These are phyloP conservation scores for Cordylochernes scorpioides DNA, from an alignment of 2,888 invertebrate species.

Conservation along the genomic window DNA sequence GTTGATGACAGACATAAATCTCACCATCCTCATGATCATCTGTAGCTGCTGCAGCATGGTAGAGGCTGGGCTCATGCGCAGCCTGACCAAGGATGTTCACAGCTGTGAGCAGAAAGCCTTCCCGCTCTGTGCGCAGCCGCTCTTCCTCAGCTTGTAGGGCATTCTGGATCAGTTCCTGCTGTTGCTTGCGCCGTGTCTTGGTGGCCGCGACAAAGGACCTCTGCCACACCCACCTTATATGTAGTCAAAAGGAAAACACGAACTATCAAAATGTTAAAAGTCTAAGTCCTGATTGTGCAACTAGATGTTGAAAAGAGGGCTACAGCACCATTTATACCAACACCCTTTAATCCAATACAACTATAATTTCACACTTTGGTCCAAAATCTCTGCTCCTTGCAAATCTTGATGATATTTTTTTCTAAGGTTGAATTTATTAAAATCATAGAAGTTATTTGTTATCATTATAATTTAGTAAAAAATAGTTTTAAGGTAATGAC, in stretches of 20 bases:
- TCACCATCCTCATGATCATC: conserved; percentile 56
- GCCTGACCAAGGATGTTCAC: conserved; percentile 84
- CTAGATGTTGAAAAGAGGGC: background rate
- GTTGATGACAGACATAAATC: conserved; percentile 7
- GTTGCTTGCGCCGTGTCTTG: conserved; percentile 91
- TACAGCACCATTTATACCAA: no score
- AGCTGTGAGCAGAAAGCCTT: conserved; percentile 78
- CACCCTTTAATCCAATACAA: no score
- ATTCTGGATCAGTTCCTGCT: conserved; percentile 84
- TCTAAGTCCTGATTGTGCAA: background rate
- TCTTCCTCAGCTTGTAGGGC: conserved; percentile 87
- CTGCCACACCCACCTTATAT: conserved; percentile 26
- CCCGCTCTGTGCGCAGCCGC: conserved; percentile 71
- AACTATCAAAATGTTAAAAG: conserved; percentile 1
- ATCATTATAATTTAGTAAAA: no score
- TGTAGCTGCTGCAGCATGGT: conserved; percentile 38
- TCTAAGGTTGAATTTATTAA: no score
- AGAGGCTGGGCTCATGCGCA: conserved; percentile 54
- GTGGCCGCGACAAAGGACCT: conserved; percentile 88
- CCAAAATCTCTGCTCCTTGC: no score
- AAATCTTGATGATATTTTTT: no score
- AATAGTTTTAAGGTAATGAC: no score
- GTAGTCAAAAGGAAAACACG: background rate
- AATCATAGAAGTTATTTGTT: no score
- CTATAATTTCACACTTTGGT: no score